Percentiles rank a stretch among this genome's conserved stretches.
Conservation (phyloP, 2,888 invertebrate genomes). For the Drosophila rellima region DNA sequence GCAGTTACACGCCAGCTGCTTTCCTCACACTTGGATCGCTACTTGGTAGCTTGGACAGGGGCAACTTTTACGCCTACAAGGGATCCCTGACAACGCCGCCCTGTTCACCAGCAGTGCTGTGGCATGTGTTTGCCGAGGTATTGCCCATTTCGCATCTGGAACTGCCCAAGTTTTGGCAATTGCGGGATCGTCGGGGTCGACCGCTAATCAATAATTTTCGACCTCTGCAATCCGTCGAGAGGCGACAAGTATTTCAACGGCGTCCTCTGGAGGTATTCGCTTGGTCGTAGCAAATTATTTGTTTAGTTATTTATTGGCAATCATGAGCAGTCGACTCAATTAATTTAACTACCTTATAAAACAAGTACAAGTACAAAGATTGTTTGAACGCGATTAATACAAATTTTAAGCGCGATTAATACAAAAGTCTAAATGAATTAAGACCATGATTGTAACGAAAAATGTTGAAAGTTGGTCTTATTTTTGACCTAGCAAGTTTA, state of each 20-base stretch:
- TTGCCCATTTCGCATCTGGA: slow-evolving; percentile 85
- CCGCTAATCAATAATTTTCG: slow-evolving; percentile 71
- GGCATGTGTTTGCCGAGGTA: slow-evolving; percentile 89
- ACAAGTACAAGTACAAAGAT: too few relatives aligned
- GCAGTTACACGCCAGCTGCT: slow-evolving; percentile 58
- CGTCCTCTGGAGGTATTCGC: slow-evolving; percentile 83
- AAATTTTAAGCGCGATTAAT: too few relatives aligned
- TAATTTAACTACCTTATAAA: not conserved
- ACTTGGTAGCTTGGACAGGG: slow-evolving; percentile 73
- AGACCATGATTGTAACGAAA: too few relatives aligned
- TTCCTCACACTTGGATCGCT: slow-evolving; percentile 75
- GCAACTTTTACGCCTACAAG: slow-evolving; percentile 78
- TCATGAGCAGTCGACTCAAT: too few relatives aligned
- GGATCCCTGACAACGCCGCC: slow-evolving; percentile 92
- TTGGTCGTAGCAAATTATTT: slow-evolving; percentile 42
- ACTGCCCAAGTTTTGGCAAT: slow-evolving; percentile 78
- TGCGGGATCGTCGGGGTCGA: slow-evolving; percentile 58
- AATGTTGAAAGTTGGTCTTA: too few relatives aligned
- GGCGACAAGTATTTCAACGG: slow-evolving; percentile 72
- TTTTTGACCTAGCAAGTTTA: too few relatives aligned
- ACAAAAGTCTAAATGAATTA: too few relatives aligned
- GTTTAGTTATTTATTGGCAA: not conserved
- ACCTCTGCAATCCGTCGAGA: slow-evolving; percentile 68
- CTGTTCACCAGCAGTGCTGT: slow-evolving; percentile 90
- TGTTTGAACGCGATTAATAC: too few relatives aligned